Evolutionary conservation across 2,888 invertebrate genomes (phyloP), one percentile per base, ranked within the genome.

Genomic region (Chalcosyrphus nemorum): DNA sequence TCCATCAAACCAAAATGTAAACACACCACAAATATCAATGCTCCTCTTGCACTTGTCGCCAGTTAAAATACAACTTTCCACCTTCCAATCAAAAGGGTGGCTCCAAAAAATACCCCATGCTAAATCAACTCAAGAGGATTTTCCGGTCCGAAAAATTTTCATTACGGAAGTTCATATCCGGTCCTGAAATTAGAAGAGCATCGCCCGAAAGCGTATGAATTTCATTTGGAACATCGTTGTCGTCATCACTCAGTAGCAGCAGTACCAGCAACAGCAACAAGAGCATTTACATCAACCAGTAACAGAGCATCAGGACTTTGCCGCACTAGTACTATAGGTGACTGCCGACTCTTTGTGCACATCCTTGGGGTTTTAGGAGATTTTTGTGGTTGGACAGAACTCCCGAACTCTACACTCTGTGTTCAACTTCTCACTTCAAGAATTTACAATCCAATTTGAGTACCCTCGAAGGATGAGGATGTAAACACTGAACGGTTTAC

Each of bases 161-260:
- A 94, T 94, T 95, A 95, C 95, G 95, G 95, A 95, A 95, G 94
- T 95, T 95, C 95, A 95, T 95, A 95, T 95, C 95, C 95, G 95
- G 94, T 92, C 88, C 88, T 88, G 89, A 89, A 89, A 89, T 89
- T 90, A 88, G 88, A 89, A 88, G 87, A 88, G 87, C 86, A 87
- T 86, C 86, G 86, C 86, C 87, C 87, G 87, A 75, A 78, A 78
- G 74, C 78, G 74, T 78, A 63, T 77, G 86, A 77, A 78, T 77
- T 78, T 74, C 76, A 77, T 77, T 74, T 81, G 52, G 82, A 74
- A 72, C 57, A 72, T 70, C 65, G 70, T 84, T 80, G 75, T 74
- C 80, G 56, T 75, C 80, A 84, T 80, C 78, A 84, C 52, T 84
- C 84, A 70, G 61, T 15, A 59, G 29, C 32, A 65, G 17, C 19